A percentile compares a stretch with the other conserved stretches of the same genome.
Conservation (phyloP, 1,140 invertebrate genomes). For the Physella acuta region DNA sequence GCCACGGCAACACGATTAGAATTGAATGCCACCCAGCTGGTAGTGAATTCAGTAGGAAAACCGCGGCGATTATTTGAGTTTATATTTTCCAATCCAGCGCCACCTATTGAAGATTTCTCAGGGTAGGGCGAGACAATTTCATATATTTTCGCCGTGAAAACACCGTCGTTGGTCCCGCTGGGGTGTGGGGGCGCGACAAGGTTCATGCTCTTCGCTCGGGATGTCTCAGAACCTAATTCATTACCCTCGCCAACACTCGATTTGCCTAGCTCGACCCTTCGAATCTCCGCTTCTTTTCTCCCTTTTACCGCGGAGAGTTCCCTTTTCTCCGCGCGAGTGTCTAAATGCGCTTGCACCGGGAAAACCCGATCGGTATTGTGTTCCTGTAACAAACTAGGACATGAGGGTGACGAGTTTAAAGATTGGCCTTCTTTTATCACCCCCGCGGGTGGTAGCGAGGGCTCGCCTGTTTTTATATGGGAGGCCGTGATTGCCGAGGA, state of each 20-base stretch:
- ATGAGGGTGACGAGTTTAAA: not conserved
- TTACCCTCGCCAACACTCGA: not conserved
- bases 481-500: slow-evolving; percentile 3
- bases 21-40: no score
- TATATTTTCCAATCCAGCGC: no score
- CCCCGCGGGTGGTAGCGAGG: not conserved
- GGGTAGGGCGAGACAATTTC: no score
- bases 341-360: slow-evolving; percentile 11
- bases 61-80: no score
- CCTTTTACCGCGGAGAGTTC: not conserved
- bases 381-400: not conserved
- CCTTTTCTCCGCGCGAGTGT: not conserved
- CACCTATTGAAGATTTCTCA: no score
- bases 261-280: not conserved
- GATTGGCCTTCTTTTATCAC: not conserved
- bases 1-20: no score
- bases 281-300: slow-evolving; percentile 1
- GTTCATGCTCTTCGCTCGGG: no score
- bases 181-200: no score
- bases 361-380: not conserved
- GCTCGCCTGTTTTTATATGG: slow-evolving; percentile 8
- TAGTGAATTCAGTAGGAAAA: no score
- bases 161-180: no score
- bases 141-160: no score
- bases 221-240: no score